Conservation (phyloP, 2,797 vertebrate species). For the Toxotes lorentzi region DNA sequence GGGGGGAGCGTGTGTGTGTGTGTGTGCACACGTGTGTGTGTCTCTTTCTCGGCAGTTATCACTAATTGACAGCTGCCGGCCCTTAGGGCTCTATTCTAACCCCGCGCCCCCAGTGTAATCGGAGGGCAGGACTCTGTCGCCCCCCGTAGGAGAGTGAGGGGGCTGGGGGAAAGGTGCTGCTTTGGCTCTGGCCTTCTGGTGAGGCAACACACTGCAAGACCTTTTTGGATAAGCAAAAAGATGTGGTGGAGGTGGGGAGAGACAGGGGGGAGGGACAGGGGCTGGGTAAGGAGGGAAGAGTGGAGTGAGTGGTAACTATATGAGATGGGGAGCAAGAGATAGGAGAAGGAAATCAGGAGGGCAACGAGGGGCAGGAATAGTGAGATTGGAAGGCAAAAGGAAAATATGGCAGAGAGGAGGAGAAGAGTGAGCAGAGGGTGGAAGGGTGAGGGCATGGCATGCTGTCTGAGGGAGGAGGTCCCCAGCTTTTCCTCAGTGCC, state of each 20-base stretch:
- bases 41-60: slow-evolving; percentile 91
- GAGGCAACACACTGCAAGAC: slow-evolving; percentile 73
- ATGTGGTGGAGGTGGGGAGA: slow-evolving; percentile 34
- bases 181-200: slow-evolving; percentile 82
- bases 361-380: slow-evolving; percentile 38
- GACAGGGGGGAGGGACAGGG: slow-evolving; percentile 31
- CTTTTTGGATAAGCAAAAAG: slow-evolving; percentile 74
- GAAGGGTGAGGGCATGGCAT: slow-evolving; percentile 59
- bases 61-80: slow-evolving; percentile 99
- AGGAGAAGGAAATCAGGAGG: slow-evolving; percentile 48
- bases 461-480: slow-evolving; percentile 65
- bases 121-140: slow-evolving; percentile 92
- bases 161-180: slow-evolving; percentile 77
- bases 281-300: slow-evolving; percentile 3
- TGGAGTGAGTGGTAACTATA: slow-evolving; percentile 48
- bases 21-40: slow-evolving; percentile 48
- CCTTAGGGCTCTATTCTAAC: slow-evolving; percentile 96
- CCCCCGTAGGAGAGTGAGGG: slow-evolving; percentile 76
- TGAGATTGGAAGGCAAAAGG: slow-evolving; percentile 36
- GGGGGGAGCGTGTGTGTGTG: slow-evolving; percentile 29
- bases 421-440: slow-evolving; percentile 29
- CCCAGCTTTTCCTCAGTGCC: slow-evolving; percentile 84
- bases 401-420: slow-evolving; percentile 31
- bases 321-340: slow-evolving; percentile 44
- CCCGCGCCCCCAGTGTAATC: slow-evolving; percentile 93